These are phyloP conservation scores for Pogonomyrmex californicus DNA, from an alignment of 1,140 invertebrate species.

Conservation along the genomic window DNA sequence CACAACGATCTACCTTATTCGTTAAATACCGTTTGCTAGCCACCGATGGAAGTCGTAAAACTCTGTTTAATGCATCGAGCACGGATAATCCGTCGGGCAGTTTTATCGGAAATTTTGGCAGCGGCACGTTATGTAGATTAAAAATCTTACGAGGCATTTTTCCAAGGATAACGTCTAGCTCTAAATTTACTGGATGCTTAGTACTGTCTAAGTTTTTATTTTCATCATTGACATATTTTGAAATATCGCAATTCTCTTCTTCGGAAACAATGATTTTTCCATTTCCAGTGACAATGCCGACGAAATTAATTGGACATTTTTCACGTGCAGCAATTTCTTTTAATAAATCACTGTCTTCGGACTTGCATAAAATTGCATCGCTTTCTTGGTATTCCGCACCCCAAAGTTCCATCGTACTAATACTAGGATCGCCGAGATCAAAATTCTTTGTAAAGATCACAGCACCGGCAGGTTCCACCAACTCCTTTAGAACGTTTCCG, in stretches of 20 bases:
- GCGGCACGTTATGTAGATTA: slow-evolving; percentile 82
- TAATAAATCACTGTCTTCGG: slow-evolving; percentile 89
- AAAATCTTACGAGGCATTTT: slow-evolving; percentile 94
- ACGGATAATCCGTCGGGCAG: slow-evolving; percentile 88
- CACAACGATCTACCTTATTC: slow-evolving; percentile 98
- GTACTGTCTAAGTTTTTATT: slow-evolving; percentile 23
- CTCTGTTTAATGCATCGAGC: slow-evolving; percentile 91
- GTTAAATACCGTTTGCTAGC: slow-evolving; percentile 98
- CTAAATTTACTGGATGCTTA: slow-evolving; percentile 93
- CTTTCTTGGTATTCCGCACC: slow-evolving; percentile 99
- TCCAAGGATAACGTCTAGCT: slow-evolving; percentile 96
- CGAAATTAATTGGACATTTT: slow-evolving; percentile 97
- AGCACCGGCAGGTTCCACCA: slow-evolving; percentile 97
- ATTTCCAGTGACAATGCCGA: slow-evolving; percentile 96
- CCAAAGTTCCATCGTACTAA: slow-evolving; percentile 97
- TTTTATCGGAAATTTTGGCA: slow-evolving; percentile 84
- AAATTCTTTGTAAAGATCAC: slow-evolving; percentile 96
- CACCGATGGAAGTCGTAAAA: slow-evolving; percentile 96
- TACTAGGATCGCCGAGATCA: slow-evolving; percentile 97
- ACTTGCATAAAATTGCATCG: slow-evolving; percentile 94
- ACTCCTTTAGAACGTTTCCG: slow-evolving; percentile 98
- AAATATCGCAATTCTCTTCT: slow-evolving; percentile 84
- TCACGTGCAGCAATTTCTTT: slow-evolving; percentile 94
- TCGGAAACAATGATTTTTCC: slow-evolving; percentile 93
- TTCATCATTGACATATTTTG: slow-evolving; percentile 81